A percentile compares a stretch with the other conserved stretches of the same genome.
These are phyloP conservation scores for Laticauda colubrina DNA, from an alignment of 2,113 vertebrate genomes.

Conservation along the genomic window DNA sequence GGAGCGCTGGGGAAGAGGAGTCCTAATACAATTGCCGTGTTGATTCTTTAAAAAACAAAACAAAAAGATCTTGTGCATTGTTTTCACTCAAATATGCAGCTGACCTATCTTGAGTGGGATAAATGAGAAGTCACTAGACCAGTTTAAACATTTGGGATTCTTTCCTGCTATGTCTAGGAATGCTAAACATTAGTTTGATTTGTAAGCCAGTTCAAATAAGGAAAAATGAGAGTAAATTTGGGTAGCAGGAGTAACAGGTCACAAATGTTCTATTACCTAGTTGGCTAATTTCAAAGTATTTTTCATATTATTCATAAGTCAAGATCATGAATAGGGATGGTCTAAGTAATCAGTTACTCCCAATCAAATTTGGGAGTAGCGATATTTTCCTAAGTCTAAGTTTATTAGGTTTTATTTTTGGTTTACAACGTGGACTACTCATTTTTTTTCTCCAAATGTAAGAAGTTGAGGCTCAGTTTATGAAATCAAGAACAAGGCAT, in stretches of 20 bases:
- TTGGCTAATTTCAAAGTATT: neutral
- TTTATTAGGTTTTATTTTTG: neutral
- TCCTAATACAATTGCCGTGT: neutral
- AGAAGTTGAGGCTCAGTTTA: neutral
- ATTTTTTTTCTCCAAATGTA: neutral
- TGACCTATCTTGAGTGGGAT: neutral
- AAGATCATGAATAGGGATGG: neutral
- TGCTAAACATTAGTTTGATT: neutral
- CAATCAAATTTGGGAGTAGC: neutral
- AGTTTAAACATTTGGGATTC: rapidly evolving
- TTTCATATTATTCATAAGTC: neutral
- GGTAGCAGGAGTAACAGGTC: neutral
- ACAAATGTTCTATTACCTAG: constrained; percentile 7
- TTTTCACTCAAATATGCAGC: constrained; percentile 11
- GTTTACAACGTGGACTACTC: neutral
- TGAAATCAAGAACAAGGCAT: neutral
- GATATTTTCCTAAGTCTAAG: neutral
- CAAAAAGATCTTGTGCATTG: constrained; percentile 38
- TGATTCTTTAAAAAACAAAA: constrained; percentile 3
- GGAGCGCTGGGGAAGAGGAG: no score
- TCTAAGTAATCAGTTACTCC: neutral
- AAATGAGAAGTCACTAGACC: constrained; percentile 10
- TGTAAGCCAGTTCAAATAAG: neutral
- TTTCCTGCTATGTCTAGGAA: neutral
- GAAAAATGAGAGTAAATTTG: neutral